Conservation (phyloP, 2,888 invertebrate genomes). For the Metellina segmentata region DNA sequence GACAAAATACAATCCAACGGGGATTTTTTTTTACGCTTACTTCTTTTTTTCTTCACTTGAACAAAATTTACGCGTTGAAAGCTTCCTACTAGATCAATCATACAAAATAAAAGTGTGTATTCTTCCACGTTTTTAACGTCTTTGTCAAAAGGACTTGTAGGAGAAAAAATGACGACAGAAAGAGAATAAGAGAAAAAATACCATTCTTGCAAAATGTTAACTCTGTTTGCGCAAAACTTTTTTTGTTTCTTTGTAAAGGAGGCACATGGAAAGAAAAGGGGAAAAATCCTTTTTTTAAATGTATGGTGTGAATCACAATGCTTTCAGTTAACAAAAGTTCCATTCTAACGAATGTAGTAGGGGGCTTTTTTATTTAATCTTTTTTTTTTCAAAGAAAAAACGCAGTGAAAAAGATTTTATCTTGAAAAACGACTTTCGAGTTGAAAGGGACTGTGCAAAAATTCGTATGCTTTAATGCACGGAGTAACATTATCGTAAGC, state of each 20-base stretch:
- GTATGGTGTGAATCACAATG: slow-evolving; percentile 33
- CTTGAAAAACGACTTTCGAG: neutral
- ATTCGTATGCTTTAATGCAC: neutral
- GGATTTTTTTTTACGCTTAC: neutral
- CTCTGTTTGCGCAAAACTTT: slow-evolving; percentile 44
- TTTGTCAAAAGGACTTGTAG: neutral
- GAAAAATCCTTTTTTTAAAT: slow-evolving; percentile 7
- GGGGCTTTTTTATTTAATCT: slow-evolving; percentile 19
- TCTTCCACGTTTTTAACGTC: slow-evolving; percentile 19
- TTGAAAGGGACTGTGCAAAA: slow-evolving; percentile 29
- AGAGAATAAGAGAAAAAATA: slow-evolving; percentile 6
- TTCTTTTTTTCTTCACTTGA: neutral
- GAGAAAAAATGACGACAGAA: neutral
- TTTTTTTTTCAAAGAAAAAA: slow-evolving; percentile 17
- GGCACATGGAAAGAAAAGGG: neutral
- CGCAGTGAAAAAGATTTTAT: slow-evolving; percentile 14
- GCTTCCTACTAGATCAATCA: slow-evolving; percentile 30
- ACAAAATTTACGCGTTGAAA: slow-evolving; percentile 9
- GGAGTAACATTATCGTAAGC: neutral
- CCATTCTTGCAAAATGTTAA: slow-evolving; percentile 47
- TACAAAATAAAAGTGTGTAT: slow-evolving; percentile 33
- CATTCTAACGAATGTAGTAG: slow-evolving; percentile 27
- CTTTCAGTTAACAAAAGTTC: slow-evolving; percentile 48
- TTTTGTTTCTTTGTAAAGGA: neutral
- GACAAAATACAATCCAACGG: neutral